Percentiles rank a stretch among this genome's conserved stretches.
Conservation (phyloP, 1,140 invertebrate genomes). For the Caenorhabditis tropicalis region DNA sequence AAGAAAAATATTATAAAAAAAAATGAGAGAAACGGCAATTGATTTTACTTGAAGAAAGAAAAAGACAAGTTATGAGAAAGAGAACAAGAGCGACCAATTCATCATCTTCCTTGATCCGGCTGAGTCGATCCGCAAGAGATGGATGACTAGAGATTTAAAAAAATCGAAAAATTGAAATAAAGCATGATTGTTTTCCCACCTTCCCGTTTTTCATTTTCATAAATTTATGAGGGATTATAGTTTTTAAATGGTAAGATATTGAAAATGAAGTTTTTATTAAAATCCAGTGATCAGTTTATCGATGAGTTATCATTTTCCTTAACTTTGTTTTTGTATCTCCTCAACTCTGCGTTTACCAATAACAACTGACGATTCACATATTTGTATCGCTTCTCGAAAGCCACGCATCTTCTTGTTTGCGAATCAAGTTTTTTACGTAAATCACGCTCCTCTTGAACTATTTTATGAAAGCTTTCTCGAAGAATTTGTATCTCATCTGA, state of each 20-base stretch:
- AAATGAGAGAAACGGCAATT: background rate
- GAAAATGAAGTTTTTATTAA: too few relatives aligned
- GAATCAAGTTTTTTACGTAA: background rate
- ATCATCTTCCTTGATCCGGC: background rate
- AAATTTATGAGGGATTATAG: too few relatives aligned
- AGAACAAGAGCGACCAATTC: background rate
- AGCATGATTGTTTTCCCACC: too few relatives aligned
- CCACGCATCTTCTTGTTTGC: background rate
- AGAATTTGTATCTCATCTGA: conserved; percentile 22
- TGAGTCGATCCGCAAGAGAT: background rate
- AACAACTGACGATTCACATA: conserved; percentile 16
- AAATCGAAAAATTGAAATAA: too few relatives aligned
- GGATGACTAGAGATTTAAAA: too few relatives aligned
- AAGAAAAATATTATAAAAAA: background rate
- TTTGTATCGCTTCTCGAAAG: conserved; percentile 7
- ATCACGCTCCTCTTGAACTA: conserved; percentile 7
- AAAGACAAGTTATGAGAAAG: background rate
- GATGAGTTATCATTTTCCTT: background rate
- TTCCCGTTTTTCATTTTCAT: too few relatives aligned
- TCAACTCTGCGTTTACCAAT: background rate
- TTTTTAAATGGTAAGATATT: too few relatives aligned
- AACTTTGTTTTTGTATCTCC: too few relatives aligned
- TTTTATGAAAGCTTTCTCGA: conserved; percentile 13
- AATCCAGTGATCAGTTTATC: too few relatives aligned
- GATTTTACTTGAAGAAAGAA: background rate